Evolutionary conservation across 2,888 invertebrate genomes (phyloP), one percentile per base, ranked within the genome.

Genomic region (Macrosoma leucophasiata): DNA sequence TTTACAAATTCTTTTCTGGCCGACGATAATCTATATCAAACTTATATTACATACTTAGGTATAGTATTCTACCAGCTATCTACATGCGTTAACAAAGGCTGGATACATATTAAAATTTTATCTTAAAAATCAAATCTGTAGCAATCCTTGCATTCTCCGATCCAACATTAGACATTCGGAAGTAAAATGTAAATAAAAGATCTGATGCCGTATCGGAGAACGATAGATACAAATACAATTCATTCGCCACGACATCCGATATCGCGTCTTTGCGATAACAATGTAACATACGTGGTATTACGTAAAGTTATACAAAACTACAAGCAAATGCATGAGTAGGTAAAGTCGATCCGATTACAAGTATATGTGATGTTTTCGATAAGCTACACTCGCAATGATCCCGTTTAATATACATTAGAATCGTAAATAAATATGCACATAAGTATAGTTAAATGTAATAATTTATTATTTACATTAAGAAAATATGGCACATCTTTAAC

Each of bases 391-490:
- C 39, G 45, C 46, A 38, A 47, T 39, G 41, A 43, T 32, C 33
- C 36, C 41, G 40, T 41, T 34, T 34, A 46, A 45, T 47, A 65
- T 59, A 70, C 60, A 67, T 58, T 62, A 73, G 56, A 67, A 61
- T 65, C 57, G 63, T 73, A 70, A 81, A 81, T 82, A 82, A 81
- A 81, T 81, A 82, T 77, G 72, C 73, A 71, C 66, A 72, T 73
- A 50, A 50, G 49, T 42, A 49, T 71, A 74, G 61, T 72, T 68
- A 57, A 62, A 75, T 64, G 73, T 59, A 63, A 64, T 60, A 66
- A 70, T 73, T 79, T 79, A 81, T 54, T 84, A 82, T 82, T 82
- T 84, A 82, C 81, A 82, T 66, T 75, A 77, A 71, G 71, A 81
- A 78, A 79, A 84, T 84, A 84, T 84, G 84, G 84, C 84, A 84